These are phyloP conservation scores for Adelphocoris suturalis DNA, from an alignment of 2,888 invertebrate genomes.

Conservation along the genomic window DNA sequence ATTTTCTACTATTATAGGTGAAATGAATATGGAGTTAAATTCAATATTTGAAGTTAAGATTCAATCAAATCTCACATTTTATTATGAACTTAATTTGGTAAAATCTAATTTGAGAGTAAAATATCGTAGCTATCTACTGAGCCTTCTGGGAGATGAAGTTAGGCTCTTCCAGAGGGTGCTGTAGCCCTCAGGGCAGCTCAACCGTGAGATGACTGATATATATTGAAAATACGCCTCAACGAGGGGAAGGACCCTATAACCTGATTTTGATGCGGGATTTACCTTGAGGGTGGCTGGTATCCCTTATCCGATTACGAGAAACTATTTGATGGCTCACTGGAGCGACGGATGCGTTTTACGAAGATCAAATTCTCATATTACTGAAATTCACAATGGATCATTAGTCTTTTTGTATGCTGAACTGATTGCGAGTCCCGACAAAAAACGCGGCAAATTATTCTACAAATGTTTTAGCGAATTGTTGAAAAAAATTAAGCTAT, in stretches of 20 bases:
- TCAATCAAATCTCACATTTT: too few species aligned
- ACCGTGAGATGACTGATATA: not conserved
- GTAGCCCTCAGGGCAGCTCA: not conserved
- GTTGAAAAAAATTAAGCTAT: too few species aligned
- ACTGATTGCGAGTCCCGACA: too few species aligned
- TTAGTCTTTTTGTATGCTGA: too few species aligned
- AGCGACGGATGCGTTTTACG: not conserved
- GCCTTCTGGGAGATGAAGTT: not conserved
- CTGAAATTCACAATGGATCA: too few species aligned
- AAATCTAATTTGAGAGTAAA: not conserved
- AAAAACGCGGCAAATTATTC: too few species aligned
- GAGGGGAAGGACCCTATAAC: not conserved
- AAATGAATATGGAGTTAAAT: too few species aligned
- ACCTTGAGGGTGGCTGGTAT: not conserved
- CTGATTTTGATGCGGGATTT: conserved; percentile 2
- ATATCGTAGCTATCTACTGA: not conserved
- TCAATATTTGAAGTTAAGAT: too few species aligned
- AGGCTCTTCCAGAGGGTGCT: not conserved
- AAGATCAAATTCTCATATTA: too few species aligned
- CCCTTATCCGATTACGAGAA: conserved; percentile 14
- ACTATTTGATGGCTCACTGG: conserved; percentile 1
- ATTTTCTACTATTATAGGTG: too few species aligned
- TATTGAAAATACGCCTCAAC: not conserved
- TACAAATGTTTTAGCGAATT: too few species aligned
- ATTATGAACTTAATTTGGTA: too few species aligned